These are phyloP conservation scores for Ptilonorhynchus violaceus DNA, from an alignment of 2,113 vertebrate species.

Conservation along the genomic window DNA sequence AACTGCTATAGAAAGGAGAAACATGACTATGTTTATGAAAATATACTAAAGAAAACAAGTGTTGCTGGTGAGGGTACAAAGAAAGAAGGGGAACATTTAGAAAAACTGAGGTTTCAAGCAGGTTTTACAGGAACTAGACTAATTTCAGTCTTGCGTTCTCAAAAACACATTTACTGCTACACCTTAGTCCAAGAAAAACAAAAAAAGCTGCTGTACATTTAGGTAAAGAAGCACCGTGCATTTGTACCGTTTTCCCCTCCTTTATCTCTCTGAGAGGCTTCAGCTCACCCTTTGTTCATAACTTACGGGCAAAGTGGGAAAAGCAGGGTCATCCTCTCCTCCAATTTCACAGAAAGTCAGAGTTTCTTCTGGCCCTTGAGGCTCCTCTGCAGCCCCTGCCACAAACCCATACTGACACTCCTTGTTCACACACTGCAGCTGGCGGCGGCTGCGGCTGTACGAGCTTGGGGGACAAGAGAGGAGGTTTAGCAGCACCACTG, in stretches of 20 bases:
- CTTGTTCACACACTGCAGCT: constrained; percentile 76
- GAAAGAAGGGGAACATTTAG: background rate
- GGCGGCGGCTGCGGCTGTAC: constrained; percentile 74
- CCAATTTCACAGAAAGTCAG: constrained; percentile 80
- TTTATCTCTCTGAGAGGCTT: background rate
- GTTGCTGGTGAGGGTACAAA: background rate
- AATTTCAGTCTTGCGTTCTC: background rate
- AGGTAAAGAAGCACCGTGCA: accelerated
- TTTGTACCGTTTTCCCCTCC: background rate
- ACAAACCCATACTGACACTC: constrained; percentile 78
- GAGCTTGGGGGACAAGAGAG: constrained; percentile 34
- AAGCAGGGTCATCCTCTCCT: constrained; percentile 74
- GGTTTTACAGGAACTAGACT: background rate
- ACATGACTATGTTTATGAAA: background rate
- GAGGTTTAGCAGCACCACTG: background rate
- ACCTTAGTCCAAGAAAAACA: background rate
- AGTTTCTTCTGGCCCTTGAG: constrained; percentile 72
- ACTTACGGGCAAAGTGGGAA: constrained; percentile 76
- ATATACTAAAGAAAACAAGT: background rate
- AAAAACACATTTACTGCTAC: background rate
- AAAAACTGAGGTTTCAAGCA: background rate
- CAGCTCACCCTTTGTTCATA: background rate
- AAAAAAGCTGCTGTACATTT: background rate
- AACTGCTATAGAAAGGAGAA: background rate
- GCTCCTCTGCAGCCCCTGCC: constrained; percentile 70